Evolutionary conservation across 2,888 invertebrate genomes (phyloP).

Genomic region (Crematogaster levior): DNA sequence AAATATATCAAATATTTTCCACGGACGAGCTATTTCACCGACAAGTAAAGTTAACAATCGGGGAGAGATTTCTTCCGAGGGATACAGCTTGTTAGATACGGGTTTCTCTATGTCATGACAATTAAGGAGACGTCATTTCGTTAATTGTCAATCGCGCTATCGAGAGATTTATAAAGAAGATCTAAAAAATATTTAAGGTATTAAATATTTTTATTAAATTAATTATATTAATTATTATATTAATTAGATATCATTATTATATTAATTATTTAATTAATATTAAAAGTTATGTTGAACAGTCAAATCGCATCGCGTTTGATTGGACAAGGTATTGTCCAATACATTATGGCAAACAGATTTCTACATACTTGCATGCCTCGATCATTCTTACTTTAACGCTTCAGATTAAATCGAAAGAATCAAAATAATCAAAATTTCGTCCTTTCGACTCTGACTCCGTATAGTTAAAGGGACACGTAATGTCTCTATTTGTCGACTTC

Average conservation of each 20-base stretch:
- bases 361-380: too few relatives aligned
- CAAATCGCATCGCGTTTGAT: too few relatives aligned
- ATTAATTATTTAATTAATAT: too few relatives aligned
- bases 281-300: too few relatives aligned
- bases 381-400: neutral
- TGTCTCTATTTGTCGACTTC: neutral
- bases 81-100: neutral
- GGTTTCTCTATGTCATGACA: neutral
- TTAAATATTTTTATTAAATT: too few relatives aligned
- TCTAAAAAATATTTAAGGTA: neutral
- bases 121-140: neutral
- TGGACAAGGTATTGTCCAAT: too few relatives aligned
- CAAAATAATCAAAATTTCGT: neutral
- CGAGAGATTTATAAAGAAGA: neutral
- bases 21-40: neutral
- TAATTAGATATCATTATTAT: too few relatives aligned
- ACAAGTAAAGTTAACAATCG: slow-evolving; percentile 1
- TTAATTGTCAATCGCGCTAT: neutral
- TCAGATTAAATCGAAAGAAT: neutral
- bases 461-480: neutral
- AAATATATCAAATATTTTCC: slow-evolving; percentile 26
- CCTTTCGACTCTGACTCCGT: neutral
- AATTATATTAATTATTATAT: too few relatives aligned
- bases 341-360: neutral
- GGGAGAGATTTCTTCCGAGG: neutral